Evolutionary conservation across 2,888 invertebrate genomes (phyloP), one percentile per base, ranked within the genome.

Genomic region (Acronicta leporina): DNA sequence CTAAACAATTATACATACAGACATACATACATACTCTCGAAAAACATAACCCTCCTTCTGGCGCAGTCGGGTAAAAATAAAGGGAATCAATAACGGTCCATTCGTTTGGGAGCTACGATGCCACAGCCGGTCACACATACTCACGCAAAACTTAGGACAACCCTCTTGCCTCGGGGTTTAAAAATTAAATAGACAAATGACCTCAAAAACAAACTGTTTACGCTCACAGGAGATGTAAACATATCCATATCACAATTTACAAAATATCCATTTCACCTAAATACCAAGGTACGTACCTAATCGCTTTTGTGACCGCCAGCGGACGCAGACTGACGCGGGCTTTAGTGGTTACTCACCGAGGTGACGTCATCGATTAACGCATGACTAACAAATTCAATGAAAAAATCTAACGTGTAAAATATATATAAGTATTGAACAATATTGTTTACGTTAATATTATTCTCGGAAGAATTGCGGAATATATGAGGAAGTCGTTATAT

Each of bases 351-450:
- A 92, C 90, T 92, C 93, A 93, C 82, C 77, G 70, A 20, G 20
- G 68, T 93, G 92, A 92, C 92, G 92, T 94, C 93, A 93, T 72
- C 85, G 82, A 89, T 90, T 87, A 86, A 85, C 81, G 85, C 77
- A 84, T 92, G 93, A 93, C 86, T 92, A 91, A 92, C 81, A 83
- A 33, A 81, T 83, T 81, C 79, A 68, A 82, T 82, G 69, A 82
- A 89, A 87, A 87, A 90, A 88, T 85, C 83, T 75, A 81, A 76
- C 53, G 60, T 60, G 67, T 67, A 59, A 64, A 78, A 78, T 30
- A 30, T 8, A 8, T 1, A 30, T 30, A 30, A 55, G 52, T 67
- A 64, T 70, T 57, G 56, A 67, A 67, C 82, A 79, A 79, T 80
- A 61, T 35, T 81, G 78, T 84, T 82, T 82, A 80, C 68, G 64